phyloP scores from a whole-genome alignment of 2,888 invertebrate species.

The Dicyrtoma fusca region DNA sequence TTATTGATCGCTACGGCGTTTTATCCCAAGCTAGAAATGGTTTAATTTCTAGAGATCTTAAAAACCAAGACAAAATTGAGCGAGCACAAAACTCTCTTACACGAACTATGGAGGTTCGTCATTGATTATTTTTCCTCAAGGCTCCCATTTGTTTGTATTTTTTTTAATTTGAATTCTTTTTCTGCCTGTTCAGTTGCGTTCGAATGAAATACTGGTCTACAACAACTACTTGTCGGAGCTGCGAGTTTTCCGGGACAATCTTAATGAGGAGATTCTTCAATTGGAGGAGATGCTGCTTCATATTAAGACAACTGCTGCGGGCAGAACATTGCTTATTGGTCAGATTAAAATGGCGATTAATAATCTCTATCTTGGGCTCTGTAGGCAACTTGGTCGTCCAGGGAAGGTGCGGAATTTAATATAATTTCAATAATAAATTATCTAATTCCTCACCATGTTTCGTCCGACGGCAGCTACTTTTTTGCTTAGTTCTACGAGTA shows the following conservation, averaged over 20 bases:
- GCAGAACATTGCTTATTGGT: slow-evolving; percentile 50
- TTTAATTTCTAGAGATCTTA: slow-evolving; percentile 37
- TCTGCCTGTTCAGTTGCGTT: slow-evolving; percentile 47
- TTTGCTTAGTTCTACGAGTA: too few species aligned
- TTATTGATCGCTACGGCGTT: slow-evolving; percentile 52
- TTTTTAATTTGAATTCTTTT: neutral
- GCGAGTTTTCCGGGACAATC: slow-evolving; percentile 44
- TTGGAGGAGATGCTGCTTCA: slow-evolving; percentile 51
- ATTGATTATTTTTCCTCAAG: too few species aligned
- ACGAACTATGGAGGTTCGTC: slow-evolving; percentile 41
- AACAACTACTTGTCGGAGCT: slow-evolving; percentile 53
- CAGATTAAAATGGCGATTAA: slow-evolving; percentile 54
- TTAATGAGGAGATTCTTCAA: slow-evolving; percentile 45
- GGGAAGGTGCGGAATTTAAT: too few species aligned
- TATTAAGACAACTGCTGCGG: slow-evolving; percentile 53
- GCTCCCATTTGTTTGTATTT: too few species aligned
- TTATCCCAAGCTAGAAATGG: slow-evolving; percentile 43
- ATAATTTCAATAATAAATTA: too few species aligned
- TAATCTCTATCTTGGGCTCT: slow-evolving; percentile 52
- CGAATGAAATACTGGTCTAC: slow-evolving; percentile 50
- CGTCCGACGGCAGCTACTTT: too few species aligned
- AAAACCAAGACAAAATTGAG: slow-evolving; percentile 41
- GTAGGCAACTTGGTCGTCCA: slow-evolving; percentile 48
- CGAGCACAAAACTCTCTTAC: slow-evolving; percentile 45
- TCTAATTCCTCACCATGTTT: too few species aligned